These are phyloP conservation scores for Azemiops feae DNA, from an alignment of 2,113 vertebrate species.

Conservation along the genomic window DNA sequence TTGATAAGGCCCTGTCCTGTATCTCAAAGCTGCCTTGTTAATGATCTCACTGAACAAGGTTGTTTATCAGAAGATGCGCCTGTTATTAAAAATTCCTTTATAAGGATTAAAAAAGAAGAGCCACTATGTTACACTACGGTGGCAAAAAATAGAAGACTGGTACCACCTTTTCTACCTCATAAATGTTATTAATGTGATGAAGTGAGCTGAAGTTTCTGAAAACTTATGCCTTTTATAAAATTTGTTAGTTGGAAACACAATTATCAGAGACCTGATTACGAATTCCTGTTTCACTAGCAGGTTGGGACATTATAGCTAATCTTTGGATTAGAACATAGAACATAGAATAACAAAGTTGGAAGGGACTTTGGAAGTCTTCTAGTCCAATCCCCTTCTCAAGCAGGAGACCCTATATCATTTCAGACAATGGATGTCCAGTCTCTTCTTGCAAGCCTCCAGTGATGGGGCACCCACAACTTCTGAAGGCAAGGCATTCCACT, in stretches of 20 bases:
- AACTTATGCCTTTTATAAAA: neutral
- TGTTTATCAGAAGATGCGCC: neutral
- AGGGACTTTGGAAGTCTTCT: neutral
- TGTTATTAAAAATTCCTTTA: neutral
- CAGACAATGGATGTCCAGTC: neutral
- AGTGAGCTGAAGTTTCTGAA: neutral
- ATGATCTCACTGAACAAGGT: neutral
- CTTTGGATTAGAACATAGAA: neutral
- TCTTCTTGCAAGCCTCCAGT: neutral
- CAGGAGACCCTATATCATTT: neutral
- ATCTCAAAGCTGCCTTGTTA: neutral
- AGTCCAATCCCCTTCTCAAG: neutral
- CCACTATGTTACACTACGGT: neutral
- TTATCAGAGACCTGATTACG: too few species aligned
- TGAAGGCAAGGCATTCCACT: neutral
- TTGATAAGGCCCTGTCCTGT: neutral
- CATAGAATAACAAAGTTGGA: neutral
- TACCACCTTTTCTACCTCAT: neutral
- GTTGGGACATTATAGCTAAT: neutral
- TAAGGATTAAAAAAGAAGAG: neutral
- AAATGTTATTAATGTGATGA: neutral
- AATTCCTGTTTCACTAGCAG: neutral
- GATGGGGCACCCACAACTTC: neutral
- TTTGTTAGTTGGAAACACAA: neutral
- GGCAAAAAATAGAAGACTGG: neutral